Conservation (phyloP, 1,140 invertebrate genomes). For the Eriocheir sinensis region DNA sequence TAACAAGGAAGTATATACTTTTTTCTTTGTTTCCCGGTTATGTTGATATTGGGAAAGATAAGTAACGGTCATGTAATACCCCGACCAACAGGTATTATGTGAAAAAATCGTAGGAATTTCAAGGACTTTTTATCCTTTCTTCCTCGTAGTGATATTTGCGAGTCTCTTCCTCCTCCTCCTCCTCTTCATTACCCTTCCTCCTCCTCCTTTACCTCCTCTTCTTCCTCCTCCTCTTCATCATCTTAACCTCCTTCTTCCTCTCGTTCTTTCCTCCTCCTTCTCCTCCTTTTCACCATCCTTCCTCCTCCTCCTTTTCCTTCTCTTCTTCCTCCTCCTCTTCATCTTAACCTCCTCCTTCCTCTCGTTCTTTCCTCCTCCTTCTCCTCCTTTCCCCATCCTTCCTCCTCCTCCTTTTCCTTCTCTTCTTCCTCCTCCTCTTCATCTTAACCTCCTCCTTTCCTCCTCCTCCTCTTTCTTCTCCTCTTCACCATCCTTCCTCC, state of each 20-base stretch:
- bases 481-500: not conserved
- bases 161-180: too few relatives aligned
- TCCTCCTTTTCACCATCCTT: not conserved
- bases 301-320: too few relatives aligned
- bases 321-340: too few relatives aligned
- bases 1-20: too few relatives aligned
- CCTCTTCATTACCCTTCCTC: not conserved
- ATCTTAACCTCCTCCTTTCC: too few relatives aligned
- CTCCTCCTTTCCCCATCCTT: not conserved
- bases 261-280: not conserved
- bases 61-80: too few relatives aligned
- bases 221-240: slow-evolving; percentile 1
- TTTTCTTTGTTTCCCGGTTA: too few relatives aligned
- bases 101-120: too few relatives aligned
- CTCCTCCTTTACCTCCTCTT: not conserved
- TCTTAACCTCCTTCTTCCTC: not conserved
- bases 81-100: too few relatives aligned
- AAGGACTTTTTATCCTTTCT: too few relatives aligned
- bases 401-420: not conserved
- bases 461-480: not conserved
- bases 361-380: not conserved
- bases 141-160: too few relatives aligned
- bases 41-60: too few relatives aligned
- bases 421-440: not conserved
- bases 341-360: not conserved